Evolutionary conservation across 2,113 vertebrate genomes (phyloP), one percentile per base, ranked within the genome.

Genomic region (Elgaria multicarinata): DNA sequence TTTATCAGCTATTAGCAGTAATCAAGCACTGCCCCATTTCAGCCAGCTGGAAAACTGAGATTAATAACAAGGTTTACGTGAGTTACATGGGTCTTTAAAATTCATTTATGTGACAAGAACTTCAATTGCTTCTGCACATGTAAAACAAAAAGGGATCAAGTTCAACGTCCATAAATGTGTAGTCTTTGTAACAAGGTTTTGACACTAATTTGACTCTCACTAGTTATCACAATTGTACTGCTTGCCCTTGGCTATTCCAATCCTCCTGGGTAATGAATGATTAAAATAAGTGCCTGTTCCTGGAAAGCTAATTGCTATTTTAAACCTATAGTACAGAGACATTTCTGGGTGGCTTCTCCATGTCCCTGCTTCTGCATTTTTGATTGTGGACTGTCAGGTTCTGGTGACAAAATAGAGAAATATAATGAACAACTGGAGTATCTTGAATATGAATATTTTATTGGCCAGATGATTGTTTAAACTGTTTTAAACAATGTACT

Each of bases 1-100:
- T 83, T 67, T n/a, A 62, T 78, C 71, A 24, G 80, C 28, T 71
- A 92, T 88, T 50, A 88, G 36, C 28, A 64, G 53, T 28, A 88
- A 78, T n/a, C 9, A 74, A 55, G 58, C 71, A 86, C 18, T 39
- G 36, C 53, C 55, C 64, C 64, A 42, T 39, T 83, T 83, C 50
- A 86, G 12, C 39, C n/a, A 81, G n/a, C 20, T 76, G 46, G 80
- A 71, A 88, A 83, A 87, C 36, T 77, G 66, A 87, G 66, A 77
- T 84, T 72, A 78, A 84, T 87, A 87, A 84, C 14, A 77, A 58
- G 79, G 58, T 87, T 53, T 55, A 26, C 24, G 18, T 50, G 26
- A 67, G 8, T 67, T 71, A 71, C 28, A 71, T 33, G 62, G 72
- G 31, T 44, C 72, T 77, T 82, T 90, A 90, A 55, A 71, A 77